Conservation (phyloP, 2,888 invertebrate species). For the Scaptodrosophila latifasciaeformis region DNA sequence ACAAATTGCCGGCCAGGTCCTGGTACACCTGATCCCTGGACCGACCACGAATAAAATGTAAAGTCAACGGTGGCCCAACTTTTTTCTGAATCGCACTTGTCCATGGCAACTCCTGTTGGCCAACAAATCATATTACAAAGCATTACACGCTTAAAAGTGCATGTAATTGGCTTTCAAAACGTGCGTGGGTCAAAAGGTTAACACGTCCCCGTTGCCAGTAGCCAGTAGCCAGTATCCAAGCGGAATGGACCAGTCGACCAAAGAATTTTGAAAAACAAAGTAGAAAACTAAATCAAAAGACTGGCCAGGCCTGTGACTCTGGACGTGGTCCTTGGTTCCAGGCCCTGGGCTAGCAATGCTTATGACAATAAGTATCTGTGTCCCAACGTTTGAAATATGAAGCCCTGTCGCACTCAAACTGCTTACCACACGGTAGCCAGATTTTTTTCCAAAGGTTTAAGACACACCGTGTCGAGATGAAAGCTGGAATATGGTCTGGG, state of each 20-base stretch:
- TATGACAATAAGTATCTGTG: conserved; percentile 62
- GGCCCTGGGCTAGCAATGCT: conserved; percentile 48
- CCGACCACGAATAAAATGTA: too few relatives aligned
- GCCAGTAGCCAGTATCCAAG: conserved; percentile 4
- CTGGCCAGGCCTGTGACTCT: neutral
- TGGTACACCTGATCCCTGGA: too few relatives aligned
- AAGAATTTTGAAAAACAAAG: too few relatives aligned
- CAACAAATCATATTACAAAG: conserved; percentile 71
- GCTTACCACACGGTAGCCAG: too few relatives aligned
- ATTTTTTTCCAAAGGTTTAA: neutral
- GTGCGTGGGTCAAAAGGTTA: conserved; percentile 57
- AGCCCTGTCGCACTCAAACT: too few relatives aligned
- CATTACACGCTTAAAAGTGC: conserved; percentile 73
- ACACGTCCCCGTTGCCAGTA: conserved; percentile 42
- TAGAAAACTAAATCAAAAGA: neutral
- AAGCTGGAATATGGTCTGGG: neutral
- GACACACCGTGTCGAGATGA: neutral
- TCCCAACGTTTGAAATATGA: conserved; percentile 53
- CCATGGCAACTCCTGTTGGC: conserved; percentile 3
- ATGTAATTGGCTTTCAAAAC: conserved; percentile 74
- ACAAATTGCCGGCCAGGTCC: too few relatives aligned
- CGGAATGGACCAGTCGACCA: too few relatives aligned
- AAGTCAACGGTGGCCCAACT: too few relatives aligned
- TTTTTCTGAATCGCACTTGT: neutral
- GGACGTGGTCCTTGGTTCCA: conserved; percentile 13